Evolutionary conservation across 2,888 invertebrate species (phyloP).

Genomic region (Pollenia amentaria): DNA sequence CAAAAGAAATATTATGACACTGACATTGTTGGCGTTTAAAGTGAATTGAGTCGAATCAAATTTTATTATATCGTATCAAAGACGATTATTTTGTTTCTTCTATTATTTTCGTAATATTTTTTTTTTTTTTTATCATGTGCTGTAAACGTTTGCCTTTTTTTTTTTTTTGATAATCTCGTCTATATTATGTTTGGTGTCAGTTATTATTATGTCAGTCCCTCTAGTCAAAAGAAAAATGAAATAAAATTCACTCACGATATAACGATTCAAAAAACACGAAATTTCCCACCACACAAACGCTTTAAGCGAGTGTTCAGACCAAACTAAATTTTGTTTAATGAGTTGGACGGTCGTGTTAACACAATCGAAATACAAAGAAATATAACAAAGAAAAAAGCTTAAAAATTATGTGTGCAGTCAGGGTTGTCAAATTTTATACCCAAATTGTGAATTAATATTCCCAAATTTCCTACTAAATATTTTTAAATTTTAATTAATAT

Average conservation of each 20-base stretch:
- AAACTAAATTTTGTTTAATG: slow-evolving; percentile 72
- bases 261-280: slow-evolving; percentile 55
- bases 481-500: too few species aligned
- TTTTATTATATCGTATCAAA: slow-evolving; percentile 22
- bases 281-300: slow-evolving; percentile 58
- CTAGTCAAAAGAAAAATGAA: slow-evolving; percentile 44
- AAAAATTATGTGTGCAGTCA: slow-evolving; percentile 41
- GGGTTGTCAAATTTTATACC: slow-evolving; percentile 2
- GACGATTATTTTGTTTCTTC: slow-evolving; percentile 21
- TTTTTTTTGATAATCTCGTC: background rate
- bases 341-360: slow-evolving; percentile 61
- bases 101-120: slow-evolving; percentile 2
- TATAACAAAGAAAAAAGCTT: slow-evolving; percentile 43
- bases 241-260: slow-evolving; percentile 56
- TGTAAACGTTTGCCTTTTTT: slow-evolving; percentile 10
- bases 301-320: slow-evolving; percentile 67
- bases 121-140: slow-evolving; percentile 23
- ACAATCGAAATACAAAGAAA: slow-evolving; percentile 26
- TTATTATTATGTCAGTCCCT: slow-evolving; percentile 48
- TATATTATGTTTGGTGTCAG: slow-evolving; percentile 25
- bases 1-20: slow-evolving; percentile 56
- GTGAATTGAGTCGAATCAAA: background rate
- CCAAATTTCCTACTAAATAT: too few species aligned
- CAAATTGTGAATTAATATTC: too few species aligned
- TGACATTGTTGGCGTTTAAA: slow-evolving; percentile 50